A percentile compares a stretch with the other conserved stretches of the same genome.
Evolutionary conservation across 2,888 invertebrate species (phyloP).

Genomic region (Hyposoter didymator): DNA sequence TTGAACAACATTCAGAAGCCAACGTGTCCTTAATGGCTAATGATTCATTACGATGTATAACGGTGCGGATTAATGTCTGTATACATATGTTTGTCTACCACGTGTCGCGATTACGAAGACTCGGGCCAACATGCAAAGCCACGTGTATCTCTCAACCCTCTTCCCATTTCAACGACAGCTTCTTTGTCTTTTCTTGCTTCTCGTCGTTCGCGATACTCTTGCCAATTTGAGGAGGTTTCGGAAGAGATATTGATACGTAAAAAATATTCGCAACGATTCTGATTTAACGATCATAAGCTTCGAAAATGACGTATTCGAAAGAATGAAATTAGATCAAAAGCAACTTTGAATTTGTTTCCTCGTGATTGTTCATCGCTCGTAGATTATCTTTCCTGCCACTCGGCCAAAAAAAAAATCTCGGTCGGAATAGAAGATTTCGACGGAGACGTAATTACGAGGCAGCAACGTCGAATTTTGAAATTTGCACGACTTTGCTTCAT

Average conservation of each 20-base stretch:
- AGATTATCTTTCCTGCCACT: neutral
- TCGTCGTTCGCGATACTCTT: constrained; percentile 43
- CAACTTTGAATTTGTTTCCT: neutral
- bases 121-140: constrained; percentile 71
- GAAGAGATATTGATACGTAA: neutral
- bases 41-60: neutral
- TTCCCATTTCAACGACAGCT: neutral
- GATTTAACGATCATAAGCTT: neutral
- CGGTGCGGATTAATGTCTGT: neutral
- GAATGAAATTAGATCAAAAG: neutral
- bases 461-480: neutral
- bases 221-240: constrained; percentile 32
- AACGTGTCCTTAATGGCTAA: constrained; percentile 72
- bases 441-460: neutral
- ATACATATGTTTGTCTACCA: constrained; percentile 58
- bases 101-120: constrained; percentile 68
- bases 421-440: constrained; percentile 12
- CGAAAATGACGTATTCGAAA: neutral
- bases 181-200: constrained; percentile 1
- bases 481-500: constrained; percentile 6
- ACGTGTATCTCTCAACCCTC: constrained; percentile 70
- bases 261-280: neutral
- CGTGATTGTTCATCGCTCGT: neutral
- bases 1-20: constrained; percentile 68
- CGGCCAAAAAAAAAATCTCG: neutral